Evolutionary conservation across 2,888 invertebrate genomes (phyloP).

Genomic region (Lordiphosa andalusiaca): DNA sequence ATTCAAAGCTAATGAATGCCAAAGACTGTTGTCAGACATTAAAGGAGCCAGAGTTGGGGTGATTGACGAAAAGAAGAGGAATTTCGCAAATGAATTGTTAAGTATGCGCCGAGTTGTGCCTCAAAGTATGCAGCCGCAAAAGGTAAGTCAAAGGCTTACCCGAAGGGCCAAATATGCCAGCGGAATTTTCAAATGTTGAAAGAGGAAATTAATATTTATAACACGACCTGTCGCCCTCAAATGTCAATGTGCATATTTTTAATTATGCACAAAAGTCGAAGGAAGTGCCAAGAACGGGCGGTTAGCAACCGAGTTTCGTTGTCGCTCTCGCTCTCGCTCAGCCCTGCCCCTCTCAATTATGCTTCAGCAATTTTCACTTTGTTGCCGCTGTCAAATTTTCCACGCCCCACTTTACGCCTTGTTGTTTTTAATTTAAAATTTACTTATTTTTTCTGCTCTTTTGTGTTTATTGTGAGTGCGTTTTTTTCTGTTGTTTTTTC

Average conservation of each 20-base stretch:
- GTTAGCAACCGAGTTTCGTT: constrained; percentile 1
- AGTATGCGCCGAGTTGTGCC: constrained; percentile 46
- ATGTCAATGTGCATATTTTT: constrained; percentile 69
- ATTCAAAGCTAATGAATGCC: constrained; percentile 37
- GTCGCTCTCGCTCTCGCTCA: background rate
- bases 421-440: constrained; percentile 43
- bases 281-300: constrained; percentile 23
- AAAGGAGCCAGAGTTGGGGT: constrained; percentile 68
- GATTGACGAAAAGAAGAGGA: constrained; percentile 72
- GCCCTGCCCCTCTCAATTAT: constrained; percentile 52
- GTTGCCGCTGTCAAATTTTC: constrained; percentile 61
- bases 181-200: constrained; percentile 44
- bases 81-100: constrained; percentile 65
- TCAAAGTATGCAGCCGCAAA: constrained; percentile 43
- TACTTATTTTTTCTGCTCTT: constrained; percentile 9
- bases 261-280: constrained; percentile 60
- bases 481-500: constrained; percentile 42
- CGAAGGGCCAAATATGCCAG: constrained; percentile 47
- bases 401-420: constrained; percentile 46
- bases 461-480: constrained; percentile 8
- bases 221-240: constrained; percentile 53
- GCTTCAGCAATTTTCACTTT: constrained; percentile 66
- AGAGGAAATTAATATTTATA: constrained; percentile 61
- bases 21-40: constrained; percentile 43
- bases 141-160: constrained; percentile 56